Conservation (phyloP, 2,113 vertebrate species). For the Ondatra zibethicus region DNA sequence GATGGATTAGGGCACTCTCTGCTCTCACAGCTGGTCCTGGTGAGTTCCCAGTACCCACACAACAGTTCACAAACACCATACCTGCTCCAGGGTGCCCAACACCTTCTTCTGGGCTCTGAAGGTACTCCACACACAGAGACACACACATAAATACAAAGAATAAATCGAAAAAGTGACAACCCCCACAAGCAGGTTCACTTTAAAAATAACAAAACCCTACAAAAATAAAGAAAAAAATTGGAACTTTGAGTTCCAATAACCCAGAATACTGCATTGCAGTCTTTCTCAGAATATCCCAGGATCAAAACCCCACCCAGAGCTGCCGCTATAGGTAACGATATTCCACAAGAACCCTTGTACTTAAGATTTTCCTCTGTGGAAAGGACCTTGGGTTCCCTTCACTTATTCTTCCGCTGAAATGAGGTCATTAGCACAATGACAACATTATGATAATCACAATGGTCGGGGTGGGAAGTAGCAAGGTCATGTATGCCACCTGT, state of each 20-base stretch:
- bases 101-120: not conserved
- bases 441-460: not conserved
- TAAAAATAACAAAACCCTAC: not conserved
- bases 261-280: not conserved
- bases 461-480: not conserved
- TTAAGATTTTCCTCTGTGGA: constrained; percentile 21
- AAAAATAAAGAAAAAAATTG: not conserved
- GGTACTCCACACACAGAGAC: not conserved
- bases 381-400: not conserved
- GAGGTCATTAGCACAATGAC: not conserved
- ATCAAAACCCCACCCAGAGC: not conserved
- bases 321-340: not conserved
- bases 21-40: not conserved
- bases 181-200: not conserved
- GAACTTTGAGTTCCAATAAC: not conserved
- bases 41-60: not conserved
- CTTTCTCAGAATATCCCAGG: not conserved
- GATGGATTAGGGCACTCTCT: not conserved
- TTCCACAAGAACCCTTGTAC: not conserved
- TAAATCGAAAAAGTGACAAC: not conserved
- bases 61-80: not conserved
- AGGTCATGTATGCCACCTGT: not conserved
- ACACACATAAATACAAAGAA: not conserved
- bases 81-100: not conserved
- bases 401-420: constrained; percentile 17